Evolutionary conservation across 2,113 vertebrate genomes (phyloP).

Genomic region (Corythoichthys haematopterus): DNA sequence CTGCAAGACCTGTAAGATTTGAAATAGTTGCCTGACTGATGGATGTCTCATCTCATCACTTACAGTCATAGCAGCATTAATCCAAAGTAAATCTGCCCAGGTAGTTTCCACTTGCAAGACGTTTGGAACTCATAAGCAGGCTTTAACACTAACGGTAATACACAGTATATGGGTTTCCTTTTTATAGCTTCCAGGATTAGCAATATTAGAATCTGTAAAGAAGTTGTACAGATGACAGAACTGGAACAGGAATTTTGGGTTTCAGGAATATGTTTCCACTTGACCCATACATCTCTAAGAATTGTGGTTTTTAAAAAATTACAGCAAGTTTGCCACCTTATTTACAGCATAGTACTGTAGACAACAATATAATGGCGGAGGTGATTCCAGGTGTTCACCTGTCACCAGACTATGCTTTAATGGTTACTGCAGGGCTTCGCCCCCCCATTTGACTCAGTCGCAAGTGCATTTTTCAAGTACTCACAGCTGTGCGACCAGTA

Average conservation of each 20-base stretch:
- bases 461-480: not conserved
- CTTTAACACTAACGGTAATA: not conserved
- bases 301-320: not conserved
- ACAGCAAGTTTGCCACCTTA: too few relatives aligned
- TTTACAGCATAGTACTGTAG: too few relatives aligned
- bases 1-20: not conserved
- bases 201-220: conserved; percentile 43
- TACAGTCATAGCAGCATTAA: not conserved
- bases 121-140: not conserved
- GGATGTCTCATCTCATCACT: not conserved
- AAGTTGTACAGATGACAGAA: conserved; percentile 51
- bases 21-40: not conserved
- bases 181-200: conserved; percentile 48
- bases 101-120: not conserved
- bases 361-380: too few relatives aligned
- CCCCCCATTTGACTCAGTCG: too few relatives aligned
- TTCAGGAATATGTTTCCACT: conserved; percentile 12
- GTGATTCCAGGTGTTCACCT: too few relatives aligned
- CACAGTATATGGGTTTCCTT: not conserved
- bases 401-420: too few relatives aligned
- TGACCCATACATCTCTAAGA: conserved; percentile 6
- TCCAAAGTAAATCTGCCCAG: not conserved
- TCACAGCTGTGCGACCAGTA: not conserved
- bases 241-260: conserved; percentile 44
- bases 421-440: too few relatives aligned